Evolutionary conservation across 2,888 invertebrate species (phyloP).

Genomic region (Parnassius orleans): DNA sequence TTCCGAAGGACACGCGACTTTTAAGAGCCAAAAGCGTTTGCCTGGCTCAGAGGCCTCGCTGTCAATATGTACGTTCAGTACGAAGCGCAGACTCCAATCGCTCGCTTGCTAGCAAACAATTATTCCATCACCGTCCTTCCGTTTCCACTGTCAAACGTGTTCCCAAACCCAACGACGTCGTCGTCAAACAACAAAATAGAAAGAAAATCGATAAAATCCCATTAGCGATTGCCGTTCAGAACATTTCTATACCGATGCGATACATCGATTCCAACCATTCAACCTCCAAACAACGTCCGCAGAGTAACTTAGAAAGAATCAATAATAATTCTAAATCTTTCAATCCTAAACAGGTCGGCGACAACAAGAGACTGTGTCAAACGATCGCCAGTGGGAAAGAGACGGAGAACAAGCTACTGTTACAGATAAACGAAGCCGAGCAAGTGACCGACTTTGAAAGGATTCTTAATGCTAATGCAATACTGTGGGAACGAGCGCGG

Average conservation of each 20-base stretch:
- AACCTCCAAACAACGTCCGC: slow-evolving; percentile 55
- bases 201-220: slow-evolving; percentile 63
- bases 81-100: slow-evolving; percentile 61
- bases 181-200: slow-evolving; percentile 60
- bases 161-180: slow-evolving; percentile 39
- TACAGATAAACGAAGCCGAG: slow-evolving; percentile 82
- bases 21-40: slow-evolving; percentile 67
- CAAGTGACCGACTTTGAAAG: slow-evolving; percentile 82
- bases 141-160: slow-evolving; percentile 36
- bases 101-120: slow-evolving; percentile 48
- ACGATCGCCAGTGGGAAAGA: slow-evolving; percentile 58
- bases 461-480: slow-evolving; percentile 82
- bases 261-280: slow-evolving; percentile 55
- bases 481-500: slow-evolving; percentile 68
- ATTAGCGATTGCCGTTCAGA: slow-evolving; percentile 64
- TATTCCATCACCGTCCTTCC: slow-evolving; percentile 42
- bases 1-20: slow-evolving; percentile 44
- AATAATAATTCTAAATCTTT: slow-evolving; percentile 63
- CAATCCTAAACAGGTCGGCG: slow-evolving; percentile 74
- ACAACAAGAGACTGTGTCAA: slow-evolving; percentile 72
- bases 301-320: slow-evolving; percentile 44
- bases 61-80: slow-evolving; percentile 56
- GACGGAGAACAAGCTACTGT: slow-evolving; percentile 76
- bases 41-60: slow-evolving; percentile 59
- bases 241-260: slow-evolving; percentile 67